Conservation (phyloP, 2,113 vertebrate genomes). For the Tichodroma muraria region DNA sequence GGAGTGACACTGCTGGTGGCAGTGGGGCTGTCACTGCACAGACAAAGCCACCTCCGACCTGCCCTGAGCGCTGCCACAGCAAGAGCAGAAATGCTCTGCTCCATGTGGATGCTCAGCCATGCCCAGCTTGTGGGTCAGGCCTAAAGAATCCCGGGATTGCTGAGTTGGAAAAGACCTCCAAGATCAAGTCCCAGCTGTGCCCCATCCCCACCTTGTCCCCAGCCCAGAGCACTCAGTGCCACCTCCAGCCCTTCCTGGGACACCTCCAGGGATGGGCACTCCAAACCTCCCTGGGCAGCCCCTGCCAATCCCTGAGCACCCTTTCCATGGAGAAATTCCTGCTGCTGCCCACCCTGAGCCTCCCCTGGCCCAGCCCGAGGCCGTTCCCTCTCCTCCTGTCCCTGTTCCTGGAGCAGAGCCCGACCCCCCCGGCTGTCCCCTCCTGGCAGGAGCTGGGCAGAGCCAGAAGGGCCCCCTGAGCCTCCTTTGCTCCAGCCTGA, state of each 20-base stretch:
- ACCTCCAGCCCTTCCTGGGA: not conserved
- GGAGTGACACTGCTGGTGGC: not conserved
- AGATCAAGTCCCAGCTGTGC: accelerated
- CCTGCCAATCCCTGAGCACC: not conserved
- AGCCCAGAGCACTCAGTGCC: not conserved
- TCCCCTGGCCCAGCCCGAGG: no score
- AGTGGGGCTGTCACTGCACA: not conserved
- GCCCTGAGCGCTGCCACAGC: not conserved
- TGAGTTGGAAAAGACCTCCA: not conserved
- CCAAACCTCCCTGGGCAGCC: not conserved
- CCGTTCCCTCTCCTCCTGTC: no score
- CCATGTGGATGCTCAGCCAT: not conserved
- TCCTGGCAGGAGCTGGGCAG: not conserved
- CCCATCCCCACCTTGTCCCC: not conserved
- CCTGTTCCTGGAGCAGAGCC: not conserved
- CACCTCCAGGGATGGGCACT: not conserved
- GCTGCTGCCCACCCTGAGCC: no score
- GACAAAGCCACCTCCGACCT: not conserved
- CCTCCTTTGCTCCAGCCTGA: not conserved
- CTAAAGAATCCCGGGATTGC: not conserved
- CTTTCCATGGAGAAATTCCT: no score
- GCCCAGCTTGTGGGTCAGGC: not conserved
- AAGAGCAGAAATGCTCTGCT: not conserved
- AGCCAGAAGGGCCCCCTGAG: not conserved
- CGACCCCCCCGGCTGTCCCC: not conserved